These are phyloP conservation scores for Zele albiditarsus DNA, from an alignment of 2,888 invertebrate genomes.

Conservation along the genomic window DNA sequence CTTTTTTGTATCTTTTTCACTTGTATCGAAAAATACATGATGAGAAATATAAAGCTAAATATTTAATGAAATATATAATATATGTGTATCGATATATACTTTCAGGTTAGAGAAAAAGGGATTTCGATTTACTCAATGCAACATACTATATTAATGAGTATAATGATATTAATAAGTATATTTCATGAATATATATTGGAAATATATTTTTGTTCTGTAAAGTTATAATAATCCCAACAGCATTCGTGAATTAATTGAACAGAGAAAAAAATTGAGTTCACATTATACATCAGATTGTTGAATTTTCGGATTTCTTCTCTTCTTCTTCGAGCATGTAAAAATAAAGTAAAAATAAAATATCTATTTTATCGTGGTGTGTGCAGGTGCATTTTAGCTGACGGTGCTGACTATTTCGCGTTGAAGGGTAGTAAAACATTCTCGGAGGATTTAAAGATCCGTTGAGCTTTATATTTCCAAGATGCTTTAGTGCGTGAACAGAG, in stretches of 20 bases:
- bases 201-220: not conserved
- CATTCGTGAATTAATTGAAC: not conserved
- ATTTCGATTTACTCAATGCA: no score
- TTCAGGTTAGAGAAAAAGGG: no score
- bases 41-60: no score
- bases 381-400: not conserved
- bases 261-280: not conserved
- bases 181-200: no score
- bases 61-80: no score
- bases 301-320: not conserved
- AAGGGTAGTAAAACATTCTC: constrained; percentile 6
- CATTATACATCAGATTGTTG: not conserved
- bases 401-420: not conserved
- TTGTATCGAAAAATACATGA: no score
- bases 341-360: not conserved
- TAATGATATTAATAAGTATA: no score
- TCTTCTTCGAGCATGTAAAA: not conserved
- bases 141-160: no score
- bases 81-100: no score
- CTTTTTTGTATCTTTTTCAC: no score
- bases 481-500: not conserved
- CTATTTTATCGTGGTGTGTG: not conserved
- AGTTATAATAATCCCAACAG: not conserved
- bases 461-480: constrained; percentile 1
- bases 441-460: not conserved